A percentile compares a stretch with the other conserved stretches of the same genome.
Evolutionary conservation across 2,797 vertebrate species (phyloP).

Genomic region (Botia kubotai): DNA sequence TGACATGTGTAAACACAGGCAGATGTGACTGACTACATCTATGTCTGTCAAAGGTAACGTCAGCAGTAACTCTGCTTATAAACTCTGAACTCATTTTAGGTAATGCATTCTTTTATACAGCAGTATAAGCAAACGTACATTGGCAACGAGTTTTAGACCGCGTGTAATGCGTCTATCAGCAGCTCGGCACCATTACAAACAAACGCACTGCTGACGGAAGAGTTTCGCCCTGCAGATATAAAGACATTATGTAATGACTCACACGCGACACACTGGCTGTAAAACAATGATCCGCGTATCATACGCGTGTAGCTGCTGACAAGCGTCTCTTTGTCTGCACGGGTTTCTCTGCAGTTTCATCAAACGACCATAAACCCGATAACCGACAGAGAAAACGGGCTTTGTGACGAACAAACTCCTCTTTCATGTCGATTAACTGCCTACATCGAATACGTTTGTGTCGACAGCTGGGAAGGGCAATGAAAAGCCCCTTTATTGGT

Average conservation of each 20-base stretch:
- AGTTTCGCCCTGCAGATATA: slow-evolving; percentile 19
- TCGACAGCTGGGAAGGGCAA: background rate
- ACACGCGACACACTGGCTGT: slow-evolving; percentile 27
- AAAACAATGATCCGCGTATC: slow-evolving; percentile 14
- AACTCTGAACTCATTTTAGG: background rate
- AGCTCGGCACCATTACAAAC: slow-evolving; percentile 29
- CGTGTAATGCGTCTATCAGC: slow-evolving; percentile 31
- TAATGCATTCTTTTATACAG: background rate
- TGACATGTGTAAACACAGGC: too few relatives aligned
- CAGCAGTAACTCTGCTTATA: too few relatives aligned
- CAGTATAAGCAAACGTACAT: too few relatives aligned
- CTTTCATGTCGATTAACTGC: slow-evolving; percentile 16
- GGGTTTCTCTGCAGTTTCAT: background rate
- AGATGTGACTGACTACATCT: too few relatives aligned
- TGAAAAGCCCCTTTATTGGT: slow-evolving; percentile 27
- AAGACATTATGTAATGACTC: slow-evolving; percentile 22
- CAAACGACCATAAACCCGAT: background rate
- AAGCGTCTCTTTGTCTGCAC: background rate
- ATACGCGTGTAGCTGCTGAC: slow-evolving; percentile 1
- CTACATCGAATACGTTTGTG: slow-evolving; percentile 13
- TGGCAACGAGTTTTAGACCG: slow-evolving; percentile 49
- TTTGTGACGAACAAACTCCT: slow-evolving; percentile 4
- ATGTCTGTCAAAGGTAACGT: too few relatives aligned
- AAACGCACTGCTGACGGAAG: slow-evolving; percentile 41
- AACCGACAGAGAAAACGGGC: background rate